phyloP scores from a whole-genome alignment of 2,888 invertebrate genomes.

The Sceliomorpha sp. region DNA sequence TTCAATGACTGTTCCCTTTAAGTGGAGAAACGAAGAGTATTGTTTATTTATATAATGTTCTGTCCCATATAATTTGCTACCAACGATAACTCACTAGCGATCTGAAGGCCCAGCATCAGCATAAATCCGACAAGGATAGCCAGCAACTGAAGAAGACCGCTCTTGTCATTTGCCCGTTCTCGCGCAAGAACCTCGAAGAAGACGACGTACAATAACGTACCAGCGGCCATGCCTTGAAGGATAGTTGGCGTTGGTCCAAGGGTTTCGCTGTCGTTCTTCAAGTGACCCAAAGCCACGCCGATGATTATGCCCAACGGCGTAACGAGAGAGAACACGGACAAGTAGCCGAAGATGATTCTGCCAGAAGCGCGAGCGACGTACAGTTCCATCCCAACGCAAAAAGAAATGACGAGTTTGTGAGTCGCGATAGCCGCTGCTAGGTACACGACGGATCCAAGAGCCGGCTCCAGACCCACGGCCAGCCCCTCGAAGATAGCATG shows the following conservation, averaged over 20 bases:
- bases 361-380: conserved; percentile 81
- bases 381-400: conserved; percentile 85
- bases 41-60: too few relatives aligned
- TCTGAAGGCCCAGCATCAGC: conserved; percentile 82
- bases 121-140: conserved; percentile 83
- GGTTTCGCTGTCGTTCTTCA: conserved; percentile 78
- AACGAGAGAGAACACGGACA: conserved; percentile 85
- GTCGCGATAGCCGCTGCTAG: conserved; percentile 85
- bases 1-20: too few relatives aligned
- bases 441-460: conserved; percentile 81
- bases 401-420: conserved; percentile 85
- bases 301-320: conserved; percentile 86
- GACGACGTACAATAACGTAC: conserved; percentile 89
- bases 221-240: conserved; percentile 88
- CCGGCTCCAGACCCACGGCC: conserved; percentile 85
- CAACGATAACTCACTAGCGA: conserved; percentile 72
- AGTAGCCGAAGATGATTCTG: conserved; percentile 82
- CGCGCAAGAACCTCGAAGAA: conserved; percentile 91
- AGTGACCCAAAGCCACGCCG: conserved; percentile 82
- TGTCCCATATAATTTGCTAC: too few relatives aligned
- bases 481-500: conserved; percentile 87
- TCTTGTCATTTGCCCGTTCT: conserved; percentile 83
- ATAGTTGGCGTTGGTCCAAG: conserved; percentile 81
- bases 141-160: conserved; percentile 82
- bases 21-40: too few relatives aligned